Percentiles rank a stretch among this genome's conserved stretches.
Conservation (phyloP, 2,888 invertebrate genomes). For the Didymodactylos carnosus region DNA sequence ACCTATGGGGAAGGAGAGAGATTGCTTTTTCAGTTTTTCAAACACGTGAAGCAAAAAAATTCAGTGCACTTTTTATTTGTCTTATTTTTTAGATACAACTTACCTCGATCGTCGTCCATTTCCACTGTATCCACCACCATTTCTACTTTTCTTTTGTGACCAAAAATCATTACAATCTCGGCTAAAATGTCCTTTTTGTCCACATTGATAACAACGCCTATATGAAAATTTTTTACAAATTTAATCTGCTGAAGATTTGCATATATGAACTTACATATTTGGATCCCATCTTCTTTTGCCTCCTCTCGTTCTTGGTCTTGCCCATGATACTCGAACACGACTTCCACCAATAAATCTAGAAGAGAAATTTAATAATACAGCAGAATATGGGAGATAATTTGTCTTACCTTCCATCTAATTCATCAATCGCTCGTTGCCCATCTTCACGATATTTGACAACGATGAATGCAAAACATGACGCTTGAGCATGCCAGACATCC, state of each 20-base stretch:
- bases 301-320: conserved; percentile 41
- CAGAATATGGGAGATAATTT: background rate
- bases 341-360: conserved; percentile 38
- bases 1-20: no score
- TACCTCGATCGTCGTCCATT: no score
- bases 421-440: background rate
- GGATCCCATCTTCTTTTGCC: background rate
- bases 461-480: background rate
- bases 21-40: no score
- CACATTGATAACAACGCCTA: conserved; percentile 42
- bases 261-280: background rate
- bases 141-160: background rate
- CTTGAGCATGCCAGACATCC: background rate
- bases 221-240: background rate
- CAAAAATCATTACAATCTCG: conserved; percentile 36
- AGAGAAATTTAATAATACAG: background rate
- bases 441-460: background rate
- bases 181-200: conserved; percentile 42
- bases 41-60: no score
- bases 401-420: background rate
- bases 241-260: background rate
- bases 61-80: no score
- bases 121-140: background rate
- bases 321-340: conserved; percentile 40
- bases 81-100: no score